Conservation (phyloP, 1,140 invertebrate genomes). For the Tetramorium parvispinum region DNA sequence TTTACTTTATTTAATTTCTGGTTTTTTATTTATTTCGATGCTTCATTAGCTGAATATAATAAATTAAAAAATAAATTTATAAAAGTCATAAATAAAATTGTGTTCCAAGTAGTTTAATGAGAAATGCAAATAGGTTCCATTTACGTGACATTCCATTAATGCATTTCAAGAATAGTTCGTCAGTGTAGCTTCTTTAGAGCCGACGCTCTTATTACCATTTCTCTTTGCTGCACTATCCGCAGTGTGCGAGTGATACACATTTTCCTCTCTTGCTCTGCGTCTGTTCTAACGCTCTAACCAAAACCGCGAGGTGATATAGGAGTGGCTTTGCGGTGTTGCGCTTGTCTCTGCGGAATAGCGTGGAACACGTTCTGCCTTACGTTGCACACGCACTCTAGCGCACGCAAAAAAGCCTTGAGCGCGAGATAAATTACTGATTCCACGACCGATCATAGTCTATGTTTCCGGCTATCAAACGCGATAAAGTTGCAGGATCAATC, state of each 20-base stretch:
- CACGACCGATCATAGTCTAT: slow-evolving; percentile 5
- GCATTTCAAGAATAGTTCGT: slow-evolving; percentile 46
- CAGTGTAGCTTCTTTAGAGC: not conserved
- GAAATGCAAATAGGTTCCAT: slow-evolving; percentile 11
- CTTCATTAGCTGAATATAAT: not conserved
- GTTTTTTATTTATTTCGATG: not conserved
- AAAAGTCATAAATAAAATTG: not conserved
- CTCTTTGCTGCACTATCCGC: slow-evolving; percentile 27
- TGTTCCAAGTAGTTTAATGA: not conserved
- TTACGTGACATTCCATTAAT: slow-evolving; percentile 9
- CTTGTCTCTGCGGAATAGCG: slow-evolving; percentile 60
- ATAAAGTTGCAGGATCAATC: not conserved
- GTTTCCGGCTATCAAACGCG: slow-evolving; percentile 2
- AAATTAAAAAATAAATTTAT: not conserved
- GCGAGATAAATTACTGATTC: slow-evolving; percentile 42
- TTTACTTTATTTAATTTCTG: not conserved
- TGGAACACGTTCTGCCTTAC: slow-evolving; percentile 70
- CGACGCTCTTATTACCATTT: slow-evolving; percentile 44
- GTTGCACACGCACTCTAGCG: slow-evolving; percentile 51
- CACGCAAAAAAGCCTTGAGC: slow-evolving; percentile 53
- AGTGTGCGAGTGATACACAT: slow-evolving; percentile 28
- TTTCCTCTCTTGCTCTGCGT: slow-evolving; percentile 22
- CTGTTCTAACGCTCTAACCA: slow-evolving; percentile 42
- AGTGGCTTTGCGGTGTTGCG: slow-evolving; percentile 77
- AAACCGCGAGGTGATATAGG: slow-evolving; percentile 79